Percentiles rank a stretch among this genome's conserved stretches.
Evolutionary conservation across 2,113 vertebrate genomes (phyloP).

Genomic region (Aythya baeri): DNA sequence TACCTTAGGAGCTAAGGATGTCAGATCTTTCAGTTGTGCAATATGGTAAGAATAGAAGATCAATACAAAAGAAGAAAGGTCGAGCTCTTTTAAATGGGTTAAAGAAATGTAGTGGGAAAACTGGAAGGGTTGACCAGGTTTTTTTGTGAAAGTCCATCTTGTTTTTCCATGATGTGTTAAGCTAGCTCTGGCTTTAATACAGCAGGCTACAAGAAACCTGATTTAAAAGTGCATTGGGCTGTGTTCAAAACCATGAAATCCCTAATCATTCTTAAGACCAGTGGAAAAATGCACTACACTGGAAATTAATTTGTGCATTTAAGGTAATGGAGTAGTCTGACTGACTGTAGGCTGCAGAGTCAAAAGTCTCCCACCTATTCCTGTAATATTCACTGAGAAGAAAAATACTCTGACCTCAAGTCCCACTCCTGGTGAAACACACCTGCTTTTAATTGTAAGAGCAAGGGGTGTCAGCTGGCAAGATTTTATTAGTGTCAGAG

Average conservation of each 20-base stretch:
- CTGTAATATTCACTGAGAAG: background rate
- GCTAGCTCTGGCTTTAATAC: background rate
- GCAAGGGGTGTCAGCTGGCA: background rate
- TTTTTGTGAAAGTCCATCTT: slow-evolving; percentile 1
- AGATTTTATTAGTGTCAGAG: background rate
- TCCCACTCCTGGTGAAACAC: background rate
- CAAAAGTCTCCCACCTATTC: background rate
- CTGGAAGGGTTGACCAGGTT: background rate
- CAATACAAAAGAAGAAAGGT: slow-evolving; percentile 15
- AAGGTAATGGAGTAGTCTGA: background rate
- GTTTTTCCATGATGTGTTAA: slow-evolving; percentile 18
- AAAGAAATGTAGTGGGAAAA: slow-evolving; percentile 49
- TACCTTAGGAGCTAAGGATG: slow-evolving; percentile 30
- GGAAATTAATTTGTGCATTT: background rate
- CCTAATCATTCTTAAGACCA: background rate
- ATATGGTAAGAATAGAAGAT: slow-evolving; percentile 30
- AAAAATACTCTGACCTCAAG: background rate
- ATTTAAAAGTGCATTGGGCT: background rate
- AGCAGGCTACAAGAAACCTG: background rate
- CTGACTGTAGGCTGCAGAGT: background rate
- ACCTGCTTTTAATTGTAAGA: background rate
- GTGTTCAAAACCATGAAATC: background rate
- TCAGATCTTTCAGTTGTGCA: slow-evolving; percentile 29
- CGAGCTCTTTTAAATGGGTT: background rate
- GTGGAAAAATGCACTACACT: background rate